Conservation (phyloP, 2,797 vertebrate genomes). For the Myotis planiceps region DNA sequence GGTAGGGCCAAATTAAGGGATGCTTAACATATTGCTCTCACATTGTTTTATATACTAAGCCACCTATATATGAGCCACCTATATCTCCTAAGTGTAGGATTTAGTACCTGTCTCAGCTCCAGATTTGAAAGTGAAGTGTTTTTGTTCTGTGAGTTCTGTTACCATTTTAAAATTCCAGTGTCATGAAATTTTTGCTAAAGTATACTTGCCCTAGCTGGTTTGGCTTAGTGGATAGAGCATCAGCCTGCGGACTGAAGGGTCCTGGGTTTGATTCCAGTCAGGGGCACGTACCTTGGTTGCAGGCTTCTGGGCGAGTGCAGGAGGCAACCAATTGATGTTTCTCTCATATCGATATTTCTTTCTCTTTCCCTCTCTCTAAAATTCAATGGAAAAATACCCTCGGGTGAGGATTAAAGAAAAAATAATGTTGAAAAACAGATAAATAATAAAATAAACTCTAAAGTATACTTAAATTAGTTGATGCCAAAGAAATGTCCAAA, state of each 20-base stretch:
- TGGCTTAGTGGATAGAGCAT: too few relatives aligned
- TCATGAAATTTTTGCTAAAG: not conserved
- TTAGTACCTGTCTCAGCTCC: not conserved
- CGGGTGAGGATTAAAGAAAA: too few relatives aligned
- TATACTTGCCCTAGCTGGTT: not conserved
- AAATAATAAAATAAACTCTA: not conserved
- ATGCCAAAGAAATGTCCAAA: constrained; percentile 29
- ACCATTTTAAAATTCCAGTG: not conserved
- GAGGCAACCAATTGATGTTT: too few relatives aligned
- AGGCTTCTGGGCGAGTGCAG: too few relatives aligned
- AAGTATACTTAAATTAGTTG: constrained; percentile 11
- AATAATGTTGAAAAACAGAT: too few relatives aligned
- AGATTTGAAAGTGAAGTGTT: not conserved
- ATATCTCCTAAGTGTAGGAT: not conserved
- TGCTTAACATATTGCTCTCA: not conserved
- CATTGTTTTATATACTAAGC: not conserved
- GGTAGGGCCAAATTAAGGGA: not conserved
- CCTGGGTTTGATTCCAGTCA: too few relatives aligned
- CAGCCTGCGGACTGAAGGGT: too few relatives aligned
- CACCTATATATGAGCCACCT: not conserved
- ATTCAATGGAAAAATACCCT: too few relatives aligned
- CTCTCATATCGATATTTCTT: too few relatives aligned
- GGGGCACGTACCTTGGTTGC: too few relatives aligned
- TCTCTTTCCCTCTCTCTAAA: too few relatives aligned
- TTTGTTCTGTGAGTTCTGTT: constrained; percentile 29